These are phyloP conservation scores for Trichechus manatus DNA, from an alignment of 2,113 vertebrate genomes.

Conservation along the genomic window DNA sequence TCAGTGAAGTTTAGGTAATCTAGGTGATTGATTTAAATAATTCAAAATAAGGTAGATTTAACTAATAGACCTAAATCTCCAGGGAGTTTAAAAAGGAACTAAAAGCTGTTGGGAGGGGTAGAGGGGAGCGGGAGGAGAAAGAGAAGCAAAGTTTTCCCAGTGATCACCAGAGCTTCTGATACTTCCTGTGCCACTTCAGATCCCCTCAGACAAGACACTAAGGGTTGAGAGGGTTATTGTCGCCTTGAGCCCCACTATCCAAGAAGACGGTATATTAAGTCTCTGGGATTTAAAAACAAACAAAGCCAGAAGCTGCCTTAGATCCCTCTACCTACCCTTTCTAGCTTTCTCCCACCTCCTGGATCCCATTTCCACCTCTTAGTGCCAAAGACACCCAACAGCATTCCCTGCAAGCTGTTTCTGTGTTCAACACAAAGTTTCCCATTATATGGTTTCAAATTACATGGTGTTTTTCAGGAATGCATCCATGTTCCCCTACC, in stretches of 20 bases:
- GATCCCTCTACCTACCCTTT: slow-evolving; percentile 68
- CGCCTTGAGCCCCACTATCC: background rate
- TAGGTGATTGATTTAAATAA: slow-evolving; percentile 61
- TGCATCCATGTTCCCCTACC: slow-evolving; percentile 54
- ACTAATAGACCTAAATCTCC: slow-evolving; percentile 31
- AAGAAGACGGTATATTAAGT: slow-evolving; percentile 15
- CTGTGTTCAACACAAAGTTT: slow-evolving; percentile 68
- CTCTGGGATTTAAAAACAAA: background rate
- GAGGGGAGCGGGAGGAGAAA: background rate
- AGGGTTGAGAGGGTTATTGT: background rate
- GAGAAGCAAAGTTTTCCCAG: slow-evolving; percentile 23
- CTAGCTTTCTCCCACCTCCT: slow-evolving; percentile 65
- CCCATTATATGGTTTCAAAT: slow-evolving; percentile 69
- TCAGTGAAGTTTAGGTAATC: slow-evolving; percentile 41
- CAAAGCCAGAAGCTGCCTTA: slow-evolving; percentile 4
- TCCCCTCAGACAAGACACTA: slow-evolving; percentile 42
- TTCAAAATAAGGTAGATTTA: slow-evolving; percentile 16
- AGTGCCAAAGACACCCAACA: slow-evolving; percentile 67
- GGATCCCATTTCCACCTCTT: slow-evolving; percentile 65
- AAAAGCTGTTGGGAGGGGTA: slow-evolving; percentile 8
- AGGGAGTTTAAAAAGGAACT: slow-evolving; percentile 54
- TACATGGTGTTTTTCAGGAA: slow-evolving; percentile 64
- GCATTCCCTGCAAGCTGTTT: slow-evolving; percentile 58
- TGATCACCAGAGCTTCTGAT: background rate
- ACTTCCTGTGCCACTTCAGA: background rate